Conservation (phyloP, 2,113 vertebrate genomes). For the Peromyscus leucopus region DNA sequence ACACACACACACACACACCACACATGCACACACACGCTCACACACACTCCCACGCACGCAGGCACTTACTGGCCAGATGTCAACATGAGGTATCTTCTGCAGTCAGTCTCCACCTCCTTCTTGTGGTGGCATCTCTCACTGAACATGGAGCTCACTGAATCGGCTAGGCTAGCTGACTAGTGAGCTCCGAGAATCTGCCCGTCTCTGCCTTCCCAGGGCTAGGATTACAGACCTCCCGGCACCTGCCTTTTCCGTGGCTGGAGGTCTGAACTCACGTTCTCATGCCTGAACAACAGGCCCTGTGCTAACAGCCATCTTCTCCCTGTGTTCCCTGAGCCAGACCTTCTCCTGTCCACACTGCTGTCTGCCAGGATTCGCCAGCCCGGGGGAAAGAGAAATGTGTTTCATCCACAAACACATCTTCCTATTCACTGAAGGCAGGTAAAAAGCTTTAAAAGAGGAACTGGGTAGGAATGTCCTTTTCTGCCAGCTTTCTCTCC, state of each 20-base stretch:
- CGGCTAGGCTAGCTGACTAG: background rate
- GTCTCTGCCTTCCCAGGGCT: background rate
- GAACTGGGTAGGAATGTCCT: background rate
- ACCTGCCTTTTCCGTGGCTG: background rate
- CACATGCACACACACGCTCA: background rate
- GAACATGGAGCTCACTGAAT: background rate
- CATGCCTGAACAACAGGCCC: background rate
- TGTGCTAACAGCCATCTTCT: background rate
- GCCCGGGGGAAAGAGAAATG: background rate
- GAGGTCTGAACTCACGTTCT: background rate
- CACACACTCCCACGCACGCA: no score
- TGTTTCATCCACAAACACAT: constrained; percentile 14
- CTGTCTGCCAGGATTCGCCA: background rate
- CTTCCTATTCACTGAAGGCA: constrained; percentile 29
- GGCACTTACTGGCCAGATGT: background rate
- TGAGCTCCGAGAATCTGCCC: background rate
- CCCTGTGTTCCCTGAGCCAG: background rate
- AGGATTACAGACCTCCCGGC: background rate
- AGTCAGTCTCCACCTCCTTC: background rate
- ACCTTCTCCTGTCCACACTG: background rate
- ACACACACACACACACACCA: no score
- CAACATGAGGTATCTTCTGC: background rate
- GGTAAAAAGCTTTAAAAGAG: background rate
- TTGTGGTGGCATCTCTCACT: background rate
- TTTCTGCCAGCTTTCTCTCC: background rate